Evolutionary conservation across 2,888 invertebrate genomes (phyloP).

Genomic region (Epistrophe grossulariae): DNA sequence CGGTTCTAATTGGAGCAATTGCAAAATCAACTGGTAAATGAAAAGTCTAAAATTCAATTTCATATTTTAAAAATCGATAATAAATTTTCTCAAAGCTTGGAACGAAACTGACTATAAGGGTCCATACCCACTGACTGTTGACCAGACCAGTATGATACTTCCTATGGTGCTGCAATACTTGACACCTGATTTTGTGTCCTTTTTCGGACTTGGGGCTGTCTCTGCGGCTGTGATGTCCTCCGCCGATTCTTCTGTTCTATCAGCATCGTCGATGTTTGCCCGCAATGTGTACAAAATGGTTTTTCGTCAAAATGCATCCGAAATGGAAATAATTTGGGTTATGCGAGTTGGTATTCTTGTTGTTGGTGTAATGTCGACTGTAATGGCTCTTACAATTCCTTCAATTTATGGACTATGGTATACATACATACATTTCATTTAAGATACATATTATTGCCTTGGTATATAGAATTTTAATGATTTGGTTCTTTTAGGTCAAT

Average conservation of each 20-base stretch:
- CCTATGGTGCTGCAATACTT: slow-evolving; percentile 98
- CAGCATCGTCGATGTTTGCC: slow-evolving; percentile 99
- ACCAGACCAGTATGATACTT: slow-evolving; percentile 96
- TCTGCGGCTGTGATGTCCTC: slow-evolving; percentile 99
- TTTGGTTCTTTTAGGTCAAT: slow-evolving; percentile 89
- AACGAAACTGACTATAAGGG: slow-evolving; percentile 95
- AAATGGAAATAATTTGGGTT: slow-evolving; percentile 98
- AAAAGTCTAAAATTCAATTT: not conserved
- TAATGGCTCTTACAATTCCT: slow-evolving; percentile 98
- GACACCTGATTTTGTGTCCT: slow-evolving; percentile 97
- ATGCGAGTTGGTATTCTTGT: slow-evolving; percentile 96
- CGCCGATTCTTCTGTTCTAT: slow-evolving; percentile 98
- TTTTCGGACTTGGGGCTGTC: slow-evolving; percentile 98
- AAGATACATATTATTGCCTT: not conserved
- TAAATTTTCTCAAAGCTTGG: slow-evolving; percentile 89
- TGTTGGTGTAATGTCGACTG: slow-evolving; percentile 95
- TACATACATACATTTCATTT: not conserved
- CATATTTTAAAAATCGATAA: slow-evolving; percentile 7
- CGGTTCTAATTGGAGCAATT: slow-evolving; percentile 98
- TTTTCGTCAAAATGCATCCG: slow-evolving; percentile 97
- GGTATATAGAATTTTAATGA: slow-evolving; percentile 54
- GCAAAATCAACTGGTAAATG: slow-evolving; percentile 95
- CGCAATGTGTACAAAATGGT: slow-evolving; percentile 99
- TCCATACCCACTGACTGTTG: slow-evolving; percentile 89
- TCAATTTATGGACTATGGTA: slow-evolving; percentile 99